Base-by-base conservation (phyloP, 1,140 invertebrate species). In the Drosophila nasuta region DNA sequence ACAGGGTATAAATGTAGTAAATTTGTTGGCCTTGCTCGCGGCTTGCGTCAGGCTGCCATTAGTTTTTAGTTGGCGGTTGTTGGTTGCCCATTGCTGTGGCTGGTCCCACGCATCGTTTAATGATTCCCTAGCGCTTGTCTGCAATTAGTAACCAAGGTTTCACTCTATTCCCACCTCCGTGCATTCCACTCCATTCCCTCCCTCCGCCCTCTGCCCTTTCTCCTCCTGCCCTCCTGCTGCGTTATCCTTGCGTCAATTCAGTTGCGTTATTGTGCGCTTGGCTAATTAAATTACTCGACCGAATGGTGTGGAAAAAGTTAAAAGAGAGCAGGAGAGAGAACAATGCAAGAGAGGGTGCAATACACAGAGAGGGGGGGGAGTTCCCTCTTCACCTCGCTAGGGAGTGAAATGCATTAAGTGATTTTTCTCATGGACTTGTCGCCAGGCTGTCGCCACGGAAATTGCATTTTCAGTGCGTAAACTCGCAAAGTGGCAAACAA, bases 271-370 rank as follows among this genome's bases (percentile, higher is more conserved):
- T 48, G 64, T 38, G 64, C 81, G 81, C 43, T 70, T 38, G 70
- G 54, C 67, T 87, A 81, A 87, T 87, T 87, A 83, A 87, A 87
- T 87, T 87, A 88, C 73, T 63, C 82, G 43, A 49, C 17, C 49
- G 72, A 75, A 89, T 52, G 48, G 60, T 45, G 70, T 68, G 77
- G 66, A 73, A 63, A 73, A 68, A 54, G 51, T 63, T 57, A 51
- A 69, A 79, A 38, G 1, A 33, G 35, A 65, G 20, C 0, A 0
- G 20, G 20, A 25, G 57, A 69, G 65, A 41, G 70, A 45, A 72
- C 64, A 67, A 68, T 77, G 77, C 68, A 63, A 7, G 5, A 64
- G 17, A 43, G 48, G 33, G 30, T 13, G 17, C 17, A 25, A 8
- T 10, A 38, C 17, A 43, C 25, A 52, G 33, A 35, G 63, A 8